Evolutionary conservation across 1,140 invertebrate genomes (phyloP).

Genomic region (Agrypnia vestita): DNA sequence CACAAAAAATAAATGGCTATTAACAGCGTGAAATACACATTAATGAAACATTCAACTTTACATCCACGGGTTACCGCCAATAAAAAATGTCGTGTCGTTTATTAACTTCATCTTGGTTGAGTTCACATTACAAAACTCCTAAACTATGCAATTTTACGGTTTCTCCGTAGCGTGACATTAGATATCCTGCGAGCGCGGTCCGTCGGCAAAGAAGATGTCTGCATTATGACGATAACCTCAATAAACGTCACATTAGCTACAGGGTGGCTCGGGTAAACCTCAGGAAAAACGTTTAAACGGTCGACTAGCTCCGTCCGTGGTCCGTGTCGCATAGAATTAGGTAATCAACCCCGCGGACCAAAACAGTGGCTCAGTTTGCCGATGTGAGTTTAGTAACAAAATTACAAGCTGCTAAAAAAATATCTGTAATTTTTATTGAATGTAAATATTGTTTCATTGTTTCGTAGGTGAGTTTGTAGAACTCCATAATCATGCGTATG

Average conservation of each 20-base stretch:
- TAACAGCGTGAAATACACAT: too few relatives aligned
- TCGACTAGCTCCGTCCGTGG: conserved; percentile 15
- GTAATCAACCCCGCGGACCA: conserved; percentile 9
- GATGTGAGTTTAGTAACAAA: background rate
- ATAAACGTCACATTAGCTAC: conserved; percentile 45
- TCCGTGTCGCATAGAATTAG: conserved; percentile 17
- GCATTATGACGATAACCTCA: conserved; percentile 4
- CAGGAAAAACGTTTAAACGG: conserved; percentile 13
- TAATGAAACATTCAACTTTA: too few relatives aligned
- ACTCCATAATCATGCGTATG: too few relatives aligned
- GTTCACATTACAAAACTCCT: conserved; percentile 3
- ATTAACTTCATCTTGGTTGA: background rate
- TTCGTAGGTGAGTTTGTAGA: too few relatives aligned
- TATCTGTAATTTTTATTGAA: too few relatives aligned
- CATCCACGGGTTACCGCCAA: too few relatives aligned
- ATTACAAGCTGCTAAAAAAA: too few relatives aligned
- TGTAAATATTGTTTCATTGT: too few relatives aligned
- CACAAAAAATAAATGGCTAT: too few relatives aligned
- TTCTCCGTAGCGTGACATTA: conserved; percentile 13
- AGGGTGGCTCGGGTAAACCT: conserved; percentile 34
- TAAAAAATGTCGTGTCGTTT: too few relatives aligned
- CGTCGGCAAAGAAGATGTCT: conserved; percentile 22
- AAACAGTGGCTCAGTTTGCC: background rate
- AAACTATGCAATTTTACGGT: background rate
- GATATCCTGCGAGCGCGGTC: background rate